Evolutionary conservation across 1,140 invertebrate genomes (phyloP), one percentile per base, ranked within the genome.

Genomic region (Drosophila yakuba): DNA sequence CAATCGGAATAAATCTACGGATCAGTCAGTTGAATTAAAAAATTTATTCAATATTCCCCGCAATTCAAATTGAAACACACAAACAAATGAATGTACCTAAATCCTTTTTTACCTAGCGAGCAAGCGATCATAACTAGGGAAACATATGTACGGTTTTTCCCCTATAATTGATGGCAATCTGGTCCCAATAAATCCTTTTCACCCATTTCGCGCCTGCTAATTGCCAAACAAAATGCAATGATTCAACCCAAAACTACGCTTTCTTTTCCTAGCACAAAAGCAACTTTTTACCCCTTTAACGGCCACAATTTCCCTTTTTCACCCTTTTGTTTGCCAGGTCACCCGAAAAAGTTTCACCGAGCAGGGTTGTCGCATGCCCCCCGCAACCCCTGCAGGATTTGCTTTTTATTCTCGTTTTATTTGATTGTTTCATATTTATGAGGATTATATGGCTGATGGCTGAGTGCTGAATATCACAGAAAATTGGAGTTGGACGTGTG

Each of bases 401-500:
- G 35, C 25, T 45, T 64, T 79, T 88, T 77, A 82, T 74, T 80
- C 63, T 67, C 50, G 73, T 80, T 86, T 86, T 86, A 88, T 88
- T 83, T 88, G 83, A 88, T 88, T 88, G 84, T 88, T 88, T 88
- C 76, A 80, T 88, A 88, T 88, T 88, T 88, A 80, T 88, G 83
- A 83, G 83, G 83, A 88, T 88, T 88, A 88, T 82, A 66, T 66
- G 79, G 75, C 50, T 77, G 54, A 82, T 72, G 75, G 75, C 47
- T 77, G 54, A 82, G 75, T 79, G 78, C 48, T 73, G 80, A 71
- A 47, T 79, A 62, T 56, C 52, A 61, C 38, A 41, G 45, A 58
- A 54, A 20, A 17, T 8, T 51, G 41, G 47, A 60, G 74, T 51
- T 69, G 58, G 60, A 79, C 71, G 75, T 86, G 83, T 54, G 76